These are phyloP conservation scores for Bombus superbus DNA, from an alignment of 1,140 invertebrate species.

Conservation along the genomic window DNA sequence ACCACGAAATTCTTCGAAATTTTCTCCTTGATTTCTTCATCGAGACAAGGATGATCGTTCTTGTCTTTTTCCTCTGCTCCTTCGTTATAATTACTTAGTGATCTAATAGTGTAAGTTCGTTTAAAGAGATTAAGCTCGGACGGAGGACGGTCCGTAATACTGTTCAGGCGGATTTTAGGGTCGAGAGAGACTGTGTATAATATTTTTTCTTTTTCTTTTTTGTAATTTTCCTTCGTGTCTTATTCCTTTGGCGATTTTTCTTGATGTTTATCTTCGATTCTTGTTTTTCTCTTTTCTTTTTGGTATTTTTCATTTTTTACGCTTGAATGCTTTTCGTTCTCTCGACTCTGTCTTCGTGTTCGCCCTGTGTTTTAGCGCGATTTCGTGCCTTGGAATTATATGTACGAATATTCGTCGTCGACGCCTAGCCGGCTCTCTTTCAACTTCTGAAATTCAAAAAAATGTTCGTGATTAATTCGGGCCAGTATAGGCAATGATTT, in stretches of 20 bases:
- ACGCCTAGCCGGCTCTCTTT: slow-evolving; percentile 39
- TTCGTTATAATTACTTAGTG: slow-evolving; percentile 44
- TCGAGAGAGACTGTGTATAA: slow-evolving; percentile 59
- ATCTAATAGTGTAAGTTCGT: slow-evolving; percentile 51
- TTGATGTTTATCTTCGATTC: slow-evolving; percentile 20
- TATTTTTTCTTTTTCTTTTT: neutral
- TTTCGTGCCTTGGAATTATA: slow-evolving; percentile 45
- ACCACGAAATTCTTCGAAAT: too few relatives aligned
- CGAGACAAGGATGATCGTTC: neutral
- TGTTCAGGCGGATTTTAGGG: slow-evolving; percentile 56
- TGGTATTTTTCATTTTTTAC: neutral
- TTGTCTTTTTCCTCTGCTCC: neutral
- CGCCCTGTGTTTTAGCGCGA: slow-evolving; percentile 36
- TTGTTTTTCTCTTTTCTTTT: neutral
- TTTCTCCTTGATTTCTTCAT: neutral
- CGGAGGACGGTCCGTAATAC: slow-evolving; percentile 70
- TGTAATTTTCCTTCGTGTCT: neutral
- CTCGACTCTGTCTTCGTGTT: slow-evolving; percentile 48
- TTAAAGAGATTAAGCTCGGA: slow-evolving; percentile 66
- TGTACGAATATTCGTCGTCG: slow-evolving; percentile 51
- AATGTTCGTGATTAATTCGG: neutral
- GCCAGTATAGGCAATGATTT: neutral
- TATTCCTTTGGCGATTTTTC: neutral
- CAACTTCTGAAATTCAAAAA: slow-evolving; percentile 63
- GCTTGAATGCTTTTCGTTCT: neutral